Base-by-base conservation (phyloP, 2,888 invertebrate species). In the Pachycephus smyrnensis region DNA sequence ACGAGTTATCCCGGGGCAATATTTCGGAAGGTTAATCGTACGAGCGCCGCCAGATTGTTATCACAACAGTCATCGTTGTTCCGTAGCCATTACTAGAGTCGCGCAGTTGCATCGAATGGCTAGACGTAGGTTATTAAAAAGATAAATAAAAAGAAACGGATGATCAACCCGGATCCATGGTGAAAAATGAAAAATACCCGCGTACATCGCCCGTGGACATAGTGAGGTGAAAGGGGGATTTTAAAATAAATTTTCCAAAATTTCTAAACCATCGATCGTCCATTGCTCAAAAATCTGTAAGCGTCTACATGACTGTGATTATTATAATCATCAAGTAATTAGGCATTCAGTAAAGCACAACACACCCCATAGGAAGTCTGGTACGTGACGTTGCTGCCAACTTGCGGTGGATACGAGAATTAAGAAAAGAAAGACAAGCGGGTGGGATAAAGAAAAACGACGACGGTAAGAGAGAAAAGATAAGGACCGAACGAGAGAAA, bases 331-430 rank as follows among this genome's bases (percentile, higher is more conserved):
- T 15, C 6, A 33, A 75, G 15, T 55, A 32, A 85, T 88, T 87
- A 86, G 75, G 88, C 88, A 90, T 90, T 89, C 89, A 86, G 83
- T 83, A 81, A 85, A 82, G 86, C 85, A 81, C 75, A 9, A 32
- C 80, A 75, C 73, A 73, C 75, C 82, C 85, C 84, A 86, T 89
- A 90, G 90, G 90, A 90, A 90, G 90, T 89, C 87, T 87, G 84
- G 83, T 88, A 90, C 90, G 90, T 90, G 90, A 89, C 89, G 86
- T 82, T 82, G 86, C 85, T 90, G 86, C 88, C 87, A 89, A 90
- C 87, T 84, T 79, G 74, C 80, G 55, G 79, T 80, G 36, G 36
- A 71, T 40, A 36, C 35, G 33, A 73, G 69, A 75, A 37, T 31
- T 75, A 73, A 85, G 86, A 86, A 82, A 80, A 84, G 79, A 82